Evolutionary conservation across 2,113 vertebrate species (phyloP), one percentile per base, ranked within the genome.

Genomic region (Alexandromys fortis): DNA sequence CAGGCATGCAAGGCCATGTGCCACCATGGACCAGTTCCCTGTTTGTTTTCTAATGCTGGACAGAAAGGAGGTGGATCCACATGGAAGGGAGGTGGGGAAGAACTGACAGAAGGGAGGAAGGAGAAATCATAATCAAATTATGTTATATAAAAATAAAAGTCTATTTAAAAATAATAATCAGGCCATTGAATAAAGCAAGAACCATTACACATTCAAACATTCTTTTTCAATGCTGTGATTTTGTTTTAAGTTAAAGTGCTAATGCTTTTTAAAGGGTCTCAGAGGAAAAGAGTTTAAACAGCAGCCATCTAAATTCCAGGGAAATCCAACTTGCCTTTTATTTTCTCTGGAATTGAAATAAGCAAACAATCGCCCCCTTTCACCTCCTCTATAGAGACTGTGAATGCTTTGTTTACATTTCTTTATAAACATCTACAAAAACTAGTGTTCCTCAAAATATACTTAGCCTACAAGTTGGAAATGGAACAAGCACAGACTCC

Each of bases 221-320:
- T 21, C 7, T 21, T n/a, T 95, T 96, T 97, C 68, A 95, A 94
- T 24, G 63, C 92, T 76, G 21, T 52, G 33, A 58, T 95, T 93
- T 98, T 94, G 58, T 86, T 93, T 78, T 70, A 87, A 87, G 67
- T 49, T 55, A 72, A 95, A 73, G 19, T 47, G 7, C 17, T 35
- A 61, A 33, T 28, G 70, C 76, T 61, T n/a, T 97, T 95, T 82
- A 24, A 89, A 93, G 26, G 33, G 2, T 86, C 47, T 91, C 63
- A 63, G 26, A 92, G 68, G 38, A 58, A 7, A 58, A 9, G 33
- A 30, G 9, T 77, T 94, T 88, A 94, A 96, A 30, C 35, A 82
- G 22, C 42, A 77, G 61, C 8, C 77, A 72, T 65, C n/a, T 67
- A 77, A 82, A 82, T 70, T 95, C 68, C 12, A 83, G 52, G 52